Evolutionary conservation across 2,797 vertebrate genomes (phyloP).

Genomic region (Pantherophis vulpinus): DNA sequence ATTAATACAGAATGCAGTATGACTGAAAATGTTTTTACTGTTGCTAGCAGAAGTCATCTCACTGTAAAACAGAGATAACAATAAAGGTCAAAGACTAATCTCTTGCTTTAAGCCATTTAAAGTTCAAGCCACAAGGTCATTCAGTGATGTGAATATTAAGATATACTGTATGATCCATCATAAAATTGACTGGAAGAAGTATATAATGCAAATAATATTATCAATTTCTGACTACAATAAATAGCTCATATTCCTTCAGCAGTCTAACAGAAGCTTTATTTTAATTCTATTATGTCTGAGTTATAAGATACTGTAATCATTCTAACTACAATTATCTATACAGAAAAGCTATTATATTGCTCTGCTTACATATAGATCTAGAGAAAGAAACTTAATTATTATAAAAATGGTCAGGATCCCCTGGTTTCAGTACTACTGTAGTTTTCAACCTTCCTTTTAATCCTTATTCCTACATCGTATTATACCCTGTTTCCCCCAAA

Average conservation of each 20-base stretch:
- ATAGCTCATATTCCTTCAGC: slow-evolving; percentile 25
- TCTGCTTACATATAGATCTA: neutral
- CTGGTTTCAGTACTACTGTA: neutral
- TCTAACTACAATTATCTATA: neutral
- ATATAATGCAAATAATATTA: slow-evolving; percentile 26
- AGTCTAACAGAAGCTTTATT: slow-evolving; percentile 19
- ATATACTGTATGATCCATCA: neutral
- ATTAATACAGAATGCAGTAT: slow-evolving; percentile 25
- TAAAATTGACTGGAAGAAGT: slow-evolving; percentile 1
- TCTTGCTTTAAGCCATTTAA: neutral
- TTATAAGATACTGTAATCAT: neutral
- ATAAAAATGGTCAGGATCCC: neutral
- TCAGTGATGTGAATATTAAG: slow-evolving; percentile 21
- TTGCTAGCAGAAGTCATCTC: slow-evolving; percentile 7
- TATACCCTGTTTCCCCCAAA: neutral
- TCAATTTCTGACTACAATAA: slow-evolving; percentile 45
- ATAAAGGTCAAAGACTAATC: slow-evolving; percentile 30
- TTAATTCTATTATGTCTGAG: neutral
- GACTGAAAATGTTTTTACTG: slow-evolving; percentile 39
- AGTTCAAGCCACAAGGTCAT: slow-evolving; percentile 36
- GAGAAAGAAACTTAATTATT: neutral
- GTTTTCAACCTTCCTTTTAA: neutral
- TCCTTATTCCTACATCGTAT: neutral
- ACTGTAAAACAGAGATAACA: slow-evolving; percentile 15
- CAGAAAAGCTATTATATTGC: neutral